These are phyloP conservation scores for Colletes gigas DNA, from an alignment of 1,140 invertebrate species.

Conservation along the genomic window DNA sequence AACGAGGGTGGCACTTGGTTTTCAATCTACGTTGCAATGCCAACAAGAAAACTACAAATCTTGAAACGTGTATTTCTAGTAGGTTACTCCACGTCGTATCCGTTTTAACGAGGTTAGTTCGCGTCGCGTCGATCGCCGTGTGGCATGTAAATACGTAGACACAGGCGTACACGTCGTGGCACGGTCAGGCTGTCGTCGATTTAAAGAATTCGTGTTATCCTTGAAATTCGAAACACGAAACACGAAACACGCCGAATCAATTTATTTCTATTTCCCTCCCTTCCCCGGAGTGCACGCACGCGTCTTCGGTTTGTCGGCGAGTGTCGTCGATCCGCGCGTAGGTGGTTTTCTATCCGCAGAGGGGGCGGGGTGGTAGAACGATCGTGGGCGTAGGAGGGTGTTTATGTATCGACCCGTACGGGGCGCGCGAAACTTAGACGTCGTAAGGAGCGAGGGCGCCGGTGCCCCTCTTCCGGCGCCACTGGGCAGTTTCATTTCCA, in stretches of 20 bases:
- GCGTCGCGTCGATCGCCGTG: too few species aligned
- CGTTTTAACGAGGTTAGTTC: too few species aligned
- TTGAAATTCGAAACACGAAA: not conserved
- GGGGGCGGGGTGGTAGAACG: not conserved
- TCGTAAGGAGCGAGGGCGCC: slow-evolving; percentile 27
- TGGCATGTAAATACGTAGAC: too few species aligned
- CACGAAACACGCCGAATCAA: slow-evolving; percentile 4
- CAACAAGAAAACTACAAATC: too few species aligned
- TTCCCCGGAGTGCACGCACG: not conserved
- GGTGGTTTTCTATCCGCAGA: not conserved
- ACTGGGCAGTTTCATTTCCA: slow-evolving; percentile 54
- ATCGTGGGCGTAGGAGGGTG: slow-evolving; percentile 42
- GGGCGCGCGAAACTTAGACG: slow-evolving; percentile 25
- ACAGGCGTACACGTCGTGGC: too few species aligned
- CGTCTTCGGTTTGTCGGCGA: not conserved
- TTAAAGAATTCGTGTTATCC: not conserved
- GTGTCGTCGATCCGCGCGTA: not conserved
- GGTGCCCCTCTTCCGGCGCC: slow-evolving; percentile 58
- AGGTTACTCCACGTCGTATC: too few species aligned
- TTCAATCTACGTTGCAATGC: too few species aligned
- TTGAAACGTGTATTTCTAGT: too few species aligned
- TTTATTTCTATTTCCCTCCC: not conserved
- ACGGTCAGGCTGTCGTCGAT: too few species aligned
- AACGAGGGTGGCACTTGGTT: too few species aligned
- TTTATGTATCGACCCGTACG: slow-evolving; percentile 54